These are phyloP conservation scores for Belonocnema kinseyi DNA, from an alignment of 1,140 invertebrate species.

Conservation along the genomic window DNA sequence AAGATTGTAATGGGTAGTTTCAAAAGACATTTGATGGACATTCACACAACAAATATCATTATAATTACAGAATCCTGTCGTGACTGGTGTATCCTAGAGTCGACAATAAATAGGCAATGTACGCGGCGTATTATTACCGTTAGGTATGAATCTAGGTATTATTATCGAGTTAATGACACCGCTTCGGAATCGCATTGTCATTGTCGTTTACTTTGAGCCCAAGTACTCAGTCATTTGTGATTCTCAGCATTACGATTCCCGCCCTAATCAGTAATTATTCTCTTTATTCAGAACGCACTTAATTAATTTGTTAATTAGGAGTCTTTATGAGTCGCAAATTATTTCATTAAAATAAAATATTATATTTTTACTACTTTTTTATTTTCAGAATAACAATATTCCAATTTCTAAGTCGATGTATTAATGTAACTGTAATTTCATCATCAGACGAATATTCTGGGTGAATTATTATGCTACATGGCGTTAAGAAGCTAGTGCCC, in stretches of 20 bases:
- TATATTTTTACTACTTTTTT: neutral
- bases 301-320: no score
- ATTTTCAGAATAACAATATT: no score
- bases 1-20: neutral
- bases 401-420: neutral
- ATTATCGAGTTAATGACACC: conserved; percentile 25
- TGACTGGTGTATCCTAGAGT: conserved; percentile 24
- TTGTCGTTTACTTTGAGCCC: conserved; percentile 17
- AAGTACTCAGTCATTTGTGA: conserved; percentile 19
- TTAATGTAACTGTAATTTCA: neutral
- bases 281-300: neutral
- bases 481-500: conserved; percentile 7
- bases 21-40: neutral
- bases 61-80: conserved; percentile 24
- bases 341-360: neutral
- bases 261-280: conserved; percentile 15
- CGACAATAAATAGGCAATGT: conserved; percentile 31
- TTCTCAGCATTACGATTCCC: conserved; percentile 4
- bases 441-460: neutral
- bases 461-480: conserved; percentile 22
- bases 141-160: conserved; percentile 4
- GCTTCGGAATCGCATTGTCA: conserved; percentile 21
- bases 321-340: no score
- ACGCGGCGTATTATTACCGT: conserved; percentile 14
- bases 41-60: conserved; percentile 2